These are phyloP conservation scores for Gracilinanus agilis DNA, from an alignment of 2,113 vertebrate genomes.

Conservation along the genomic window DNA sequence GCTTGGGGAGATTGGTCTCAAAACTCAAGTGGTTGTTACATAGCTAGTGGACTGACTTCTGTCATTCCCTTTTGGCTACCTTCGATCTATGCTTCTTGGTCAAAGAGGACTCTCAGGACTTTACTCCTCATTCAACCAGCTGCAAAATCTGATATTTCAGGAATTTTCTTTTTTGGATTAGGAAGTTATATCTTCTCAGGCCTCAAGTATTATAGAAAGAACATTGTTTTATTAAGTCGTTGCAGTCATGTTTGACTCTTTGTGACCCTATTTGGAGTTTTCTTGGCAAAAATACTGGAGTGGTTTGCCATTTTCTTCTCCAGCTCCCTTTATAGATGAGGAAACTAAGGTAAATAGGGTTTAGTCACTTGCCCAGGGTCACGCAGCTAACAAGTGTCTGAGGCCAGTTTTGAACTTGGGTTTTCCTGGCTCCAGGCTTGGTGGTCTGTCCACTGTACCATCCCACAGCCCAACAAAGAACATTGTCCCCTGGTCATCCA, in stretches of 20 bases:
- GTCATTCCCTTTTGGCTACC: background rate
- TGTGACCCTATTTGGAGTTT: too few species aligned
- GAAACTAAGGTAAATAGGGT: background rate
- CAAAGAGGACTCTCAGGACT: background rate
- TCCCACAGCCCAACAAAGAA: too few species aligned
- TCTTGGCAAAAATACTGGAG: too few species aligned
- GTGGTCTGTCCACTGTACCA: too few species aligned
- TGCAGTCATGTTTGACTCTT: too few species aligned
- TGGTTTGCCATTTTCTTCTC: too few species aligned
- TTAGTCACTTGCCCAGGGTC: background rate
- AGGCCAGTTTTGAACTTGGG: background rate
- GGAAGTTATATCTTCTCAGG: too few species aligned
- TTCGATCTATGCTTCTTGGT: background rate
- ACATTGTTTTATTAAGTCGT: too few species aligned
- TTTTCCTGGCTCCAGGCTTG: background rate
- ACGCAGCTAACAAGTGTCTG: background rate
- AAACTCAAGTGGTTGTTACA: background rate
- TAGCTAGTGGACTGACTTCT: background rate
- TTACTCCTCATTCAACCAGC: background rate
- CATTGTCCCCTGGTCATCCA: too few species aligned
- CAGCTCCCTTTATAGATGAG: too few species aligned
- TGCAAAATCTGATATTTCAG: background rate
- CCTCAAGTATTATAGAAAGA: too few species aligned
- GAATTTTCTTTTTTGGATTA: too few species aligned
- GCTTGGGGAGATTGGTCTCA: background rate